These are phyloP conservation scores for Drosophila pseudoananassae DNA, from an alignment of 1,140 invertebrate genomes.

Conservation along the genomic window DNA sequence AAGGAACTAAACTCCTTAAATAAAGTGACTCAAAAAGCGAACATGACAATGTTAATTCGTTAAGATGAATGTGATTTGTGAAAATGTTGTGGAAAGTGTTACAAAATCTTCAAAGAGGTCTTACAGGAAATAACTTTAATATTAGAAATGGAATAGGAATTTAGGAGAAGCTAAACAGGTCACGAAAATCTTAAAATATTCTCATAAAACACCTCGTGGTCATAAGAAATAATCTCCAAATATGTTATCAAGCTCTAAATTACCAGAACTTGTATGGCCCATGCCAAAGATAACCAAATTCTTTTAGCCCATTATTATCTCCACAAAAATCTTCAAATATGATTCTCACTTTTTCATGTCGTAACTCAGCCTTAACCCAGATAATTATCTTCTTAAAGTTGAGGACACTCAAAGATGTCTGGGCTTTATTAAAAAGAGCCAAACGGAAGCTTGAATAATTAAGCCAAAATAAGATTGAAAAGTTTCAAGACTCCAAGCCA, in stretches of 20 bases:
- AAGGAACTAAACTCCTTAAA: too few relatives aligned
- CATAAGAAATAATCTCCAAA: neutral
- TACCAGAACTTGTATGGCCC: neutral
- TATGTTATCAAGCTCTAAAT: neutral
- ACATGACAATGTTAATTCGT: neutral
- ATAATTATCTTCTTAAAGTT: conserved; percentile 31
- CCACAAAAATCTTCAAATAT: conserved; percentile 4
- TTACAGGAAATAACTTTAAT: neutral
- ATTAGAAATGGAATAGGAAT: neutral
- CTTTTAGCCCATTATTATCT: conserved; percentile 10
- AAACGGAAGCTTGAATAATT: conserved; percentile 27
- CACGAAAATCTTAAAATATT: neutral
- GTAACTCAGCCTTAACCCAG: conserved; percentile 46
- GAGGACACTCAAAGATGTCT: conserved; percentile 4
- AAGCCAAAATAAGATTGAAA: conserved; percentile 7
- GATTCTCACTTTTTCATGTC: conserved; percentile 14
- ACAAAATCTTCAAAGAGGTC: conserved; percentile 3
- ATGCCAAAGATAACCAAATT: conserved; percentile 16
- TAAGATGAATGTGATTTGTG: conserved; percentile 1
- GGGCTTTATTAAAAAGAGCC: conserved; percentile 7
- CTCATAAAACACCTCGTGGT: neutral
- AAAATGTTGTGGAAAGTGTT: conserved; percentile 23
- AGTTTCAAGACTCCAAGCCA: conserved; percentile 18
- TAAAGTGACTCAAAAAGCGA: neutral
- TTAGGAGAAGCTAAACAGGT: neutral